phyloP scores from a whole-genome alignment of 1,140 invertebrate genomes.

The Aphelinus certus region DNA sequence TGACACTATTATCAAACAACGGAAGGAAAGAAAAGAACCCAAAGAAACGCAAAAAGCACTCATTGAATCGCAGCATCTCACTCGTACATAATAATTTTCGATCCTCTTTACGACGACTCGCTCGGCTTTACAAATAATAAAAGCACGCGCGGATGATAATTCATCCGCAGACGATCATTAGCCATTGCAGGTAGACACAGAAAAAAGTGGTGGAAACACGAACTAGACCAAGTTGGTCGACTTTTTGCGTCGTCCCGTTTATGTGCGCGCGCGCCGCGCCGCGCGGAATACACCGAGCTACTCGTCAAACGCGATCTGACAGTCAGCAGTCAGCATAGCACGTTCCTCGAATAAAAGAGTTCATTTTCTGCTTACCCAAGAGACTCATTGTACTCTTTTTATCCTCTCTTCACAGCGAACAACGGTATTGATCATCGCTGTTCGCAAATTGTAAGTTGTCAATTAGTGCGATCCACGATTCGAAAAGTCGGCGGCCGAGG shows the following conservation, averaged over 20 bases:
- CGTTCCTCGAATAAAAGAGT: neutral
- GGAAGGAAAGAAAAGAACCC: too few species aligned
- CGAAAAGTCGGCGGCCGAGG: too few species aligned
- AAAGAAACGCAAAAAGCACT: neutral
- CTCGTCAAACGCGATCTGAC: neutral
- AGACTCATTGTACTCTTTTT: neutral
- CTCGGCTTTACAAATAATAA: neutral
- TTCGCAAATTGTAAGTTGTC: neutral
- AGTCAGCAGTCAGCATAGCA: neutral
- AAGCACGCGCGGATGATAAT: conserved; percentile 3
- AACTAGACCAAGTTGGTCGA: neutral
- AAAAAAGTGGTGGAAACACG: neutral
- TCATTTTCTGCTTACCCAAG: neutral
- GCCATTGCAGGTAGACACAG: neutral
- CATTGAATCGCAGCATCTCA: too few species aligned
- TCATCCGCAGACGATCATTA: conserved; percentile 12
- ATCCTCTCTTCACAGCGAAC: neutral
- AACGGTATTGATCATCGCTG: neutral
- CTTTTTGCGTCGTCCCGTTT: neutral
- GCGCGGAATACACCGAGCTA: too few species aligned
- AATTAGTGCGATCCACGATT: too few species aligned
- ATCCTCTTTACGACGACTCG: conserved; percentile 1
- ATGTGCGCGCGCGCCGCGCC: neutral
- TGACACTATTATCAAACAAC: too few species aligned
- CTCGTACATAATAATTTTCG: neutral